Evolutionary conservation across 2,888 invertebrate genomes (phyloP).

Genomic region (Drosophila multiciliata): DNA sequence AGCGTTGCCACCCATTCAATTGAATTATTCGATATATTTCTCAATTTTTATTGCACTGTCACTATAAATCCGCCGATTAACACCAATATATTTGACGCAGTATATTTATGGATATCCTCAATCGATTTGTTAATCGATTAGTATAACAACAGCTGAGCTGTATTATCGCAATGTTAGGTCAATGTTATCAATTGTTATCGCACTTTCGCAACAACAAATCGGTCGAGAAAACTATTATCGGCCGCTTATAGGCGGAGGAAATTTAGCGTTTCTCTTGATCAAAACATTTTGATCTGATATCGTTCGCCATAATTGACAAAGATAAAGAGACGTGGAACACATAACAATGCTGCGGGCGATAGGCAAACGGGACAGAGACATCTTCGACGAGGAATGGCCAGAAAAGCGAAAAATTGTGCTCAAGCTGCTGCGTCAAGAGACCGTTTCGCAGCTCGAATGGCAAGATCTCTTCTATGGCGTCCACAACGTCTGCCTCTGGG

Average conservation of each 20-base stretch:
- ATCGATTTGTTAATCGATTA: constrained; percentile 11
- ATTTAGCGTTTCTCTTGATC: constrained; percentile 56
- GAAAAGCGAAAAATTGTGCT: constrained; percentile 96
- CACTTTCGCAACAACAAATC: constrained; percentile 50
- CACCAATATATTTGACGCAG: not conserved
- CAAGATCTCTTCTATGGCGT: constrained; percentile 98
- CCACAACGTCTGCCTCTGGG: constrained; percentile 98
- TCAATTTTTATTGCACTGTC: constrained; percentile 6
- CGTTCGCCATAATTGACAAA: constrained; percentile 41
- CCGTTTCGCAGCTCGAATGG: constrained; percentile 98
- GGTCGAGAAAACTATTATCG: constrained; percentile 38
- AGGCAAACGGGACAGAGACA: constrained; percentile 76
- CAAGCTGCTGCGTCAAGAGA: constrained; percentile 96
- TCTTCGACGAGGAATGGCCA: constrained; percentile 98
- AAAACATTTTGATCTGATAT: constrained; percentile 38
- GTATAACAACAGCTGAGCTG: constrained; percentile 45
- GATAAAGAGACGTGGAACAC: constrained; percentile 41
- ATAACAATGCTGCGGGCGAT: constrained; percentile 67
- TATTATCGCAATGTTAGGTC: constrained; percentile 22
- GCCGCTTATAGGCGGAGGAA: constrained; percentile 60
- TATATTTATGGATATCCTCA: not conserved
- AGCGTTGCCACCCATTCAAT: not conserved
- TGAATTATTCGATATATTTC: constrained; percentile 20
- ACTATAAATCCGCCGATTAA: not conserved
- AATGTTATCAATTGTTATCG: constrained; percentile 40